These are phyloP conservation scores for Numida meleagris DNA, from an alignment of 2,113 vertebrate genomes.

Conservation along the genomic window DNA sequence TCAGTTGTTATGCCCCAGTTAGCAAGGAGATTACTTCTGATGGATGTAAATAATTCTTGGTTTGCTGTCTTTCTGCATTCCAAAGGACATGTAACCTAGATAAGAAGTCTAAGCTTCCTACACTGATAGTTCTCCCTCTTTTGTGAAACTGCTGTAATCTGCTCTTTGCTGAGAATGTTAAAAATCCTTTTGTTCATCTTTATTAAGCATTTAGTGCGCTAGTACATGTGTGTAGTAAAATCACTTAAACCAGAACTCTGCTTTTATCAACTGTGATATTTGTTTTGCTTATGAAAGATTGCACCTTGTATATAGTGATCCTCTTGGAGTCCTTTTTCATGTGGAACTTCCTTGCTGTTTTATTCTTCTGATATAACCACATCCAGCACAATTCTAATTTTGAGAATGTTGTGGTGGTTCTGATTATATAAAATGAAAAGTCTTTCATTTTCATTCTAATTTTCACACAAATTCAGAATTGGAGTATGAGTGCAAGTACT, in stretches of 20 bases:
- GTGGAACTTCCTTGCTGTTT: background rate
- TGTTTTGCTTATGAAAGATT: background rate
- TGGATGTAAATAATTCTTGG: constrained; percentile 35
- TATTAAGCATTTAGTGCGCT: background rate
- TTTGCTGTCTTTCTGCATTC: constrained; percentile 43
- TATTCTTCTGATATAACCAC: background rate
- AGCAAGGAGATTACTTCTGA: constrained; percentile 34
- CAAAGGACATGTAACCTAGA: background rate
- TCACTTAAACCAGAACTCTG: background rate
- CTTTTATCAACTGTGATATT: background rate
- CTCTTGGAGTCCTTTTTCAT: background rate
- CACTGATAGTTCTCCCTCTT: background rate
- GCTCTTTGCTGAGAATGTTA: background rate
- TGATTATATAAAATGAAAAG: background rate
- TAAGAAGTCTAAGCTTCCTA: constrained; percentile 19
- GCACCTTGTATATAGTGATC: background rate
- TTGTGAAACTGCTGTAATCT: background rate
- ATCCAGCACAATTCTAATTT: background rate
- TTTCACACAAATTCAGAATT: background rate
- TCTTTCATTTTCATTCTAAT: background rate
- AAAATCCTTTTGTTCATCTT: background rate
- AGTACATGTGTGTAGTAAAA: background rate
- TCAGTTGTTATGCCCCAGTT: constrained; percentile 45
- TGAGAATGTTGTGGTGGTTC: background rate
- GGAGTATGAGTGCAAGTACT: background rate